Conservation (phyloP, 2,888 invertebrate genomes). For the Standfussiana lucernea region DNA sequence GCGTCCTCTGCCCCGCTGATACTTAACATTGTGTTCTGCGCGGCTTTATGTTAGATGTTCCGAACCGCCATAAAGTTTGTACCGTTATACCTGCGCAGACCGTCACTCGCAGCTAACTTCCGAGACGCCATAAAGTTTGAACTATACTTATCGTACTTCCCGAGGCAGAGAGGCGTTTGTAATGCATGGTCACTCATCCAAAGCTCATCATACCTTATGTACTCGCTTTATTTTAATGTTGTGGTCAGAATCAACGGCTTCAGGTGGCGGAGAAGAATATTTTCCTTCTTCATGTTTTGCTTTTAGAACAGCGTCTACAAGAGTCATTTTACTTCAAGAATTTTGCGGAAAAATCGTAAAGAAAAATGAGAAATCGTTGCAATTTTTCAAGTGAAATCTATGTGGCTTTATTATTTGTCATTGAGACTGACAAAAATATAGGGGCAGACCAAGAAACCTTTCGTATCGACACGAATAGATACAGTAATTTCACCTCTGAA, state of each 20-base stretch:
- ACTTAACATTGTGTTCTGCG: too few species aligned
- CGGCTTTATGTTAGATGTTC: too few species aligned
- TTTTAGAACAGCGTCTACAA: constrained; percentile 76
- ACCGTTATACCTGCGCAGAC: too few species aligned
- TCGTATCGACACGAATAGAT: too few species aligned
- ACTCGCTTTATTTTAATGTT: constrained; percentile 13
- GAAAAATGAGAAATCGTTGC: background rate
- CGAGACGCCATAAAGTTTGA: too few species aligned
- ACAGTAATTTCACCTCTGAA: too few species aligned
- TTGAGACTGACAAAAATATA: too few species aligned
- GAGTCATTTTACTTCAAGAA: constrained; percentile 71
- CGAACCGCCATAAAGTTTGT: too few species aligned
- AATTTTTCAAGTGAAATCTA: constrained; percentile 34
- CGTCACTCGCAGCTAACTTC: too few species aligned
- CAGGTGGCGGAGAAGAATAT: constrained; percentile 81
- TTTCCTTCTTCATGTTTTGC: constrained; percentile 71
- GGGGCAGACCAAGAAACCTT: background rate
- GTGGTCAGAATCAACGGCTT: constrained; percentile 52
- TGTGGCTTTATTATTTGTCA: constrained; percentile 43
- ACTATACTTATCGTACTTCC: background rate
- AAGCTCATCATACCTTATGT: constrained; percentile 25
- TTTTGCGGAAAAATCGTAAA: constrained; percentile 33
- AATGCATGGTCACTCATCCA: background rate
- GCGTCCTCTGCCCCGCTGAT: too few species aligned
- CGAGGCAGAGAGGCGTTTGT: background rate